phyloP scores from a whole-genome alignment of 2,888 invertebrate species.

The Scotopteryx bipunctaria region DNA sequence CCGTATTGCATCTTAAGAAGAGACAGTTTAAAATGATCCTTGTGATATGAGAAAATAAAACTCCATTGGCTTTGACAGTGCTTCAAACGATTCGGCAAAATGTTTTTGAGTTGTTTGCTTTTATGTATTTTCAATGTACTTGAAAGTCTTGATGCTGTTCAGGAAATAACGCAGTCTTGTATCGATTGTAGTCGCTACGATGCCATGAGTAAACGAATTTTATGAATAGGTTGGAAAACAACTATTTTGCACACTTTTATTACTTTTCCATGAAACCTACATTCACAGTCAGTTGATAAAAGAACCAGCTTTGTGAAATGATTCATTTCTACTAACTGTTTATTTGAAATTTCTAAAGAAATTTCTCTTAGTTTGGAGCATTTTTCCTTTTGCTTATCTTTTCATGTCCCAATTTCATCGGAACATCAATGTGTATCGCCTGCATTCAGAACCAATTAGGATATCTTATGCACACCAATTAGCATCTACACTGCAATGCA shows the following conservation, averaged over 20 bases:
- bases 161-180: slow-evolving; percentile 14
- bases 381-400: neutral
- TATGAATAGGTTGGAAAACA: no score
- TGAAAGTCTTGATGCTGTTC: slow-evolving; percentile 24
- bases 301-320: no score
- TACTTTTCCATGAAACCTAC: no score
- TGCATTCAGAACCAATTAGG: slow-evolving; percentile 48
- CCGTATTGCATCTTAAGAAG: slow-evolving; percentile 17
- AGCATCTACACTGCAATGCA: slow-evolving; percentile 39
- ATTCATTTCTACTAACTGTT: no score
- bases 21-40: neutral
- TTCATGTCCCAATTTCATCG: slow-evolving; percentile 4
- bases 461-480: slow-evolving; percentile 51
- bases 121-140: slow-evolving; percentile 17
- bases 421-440: slow-evolving; percentile 27
- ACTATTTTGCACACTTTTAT: no score
- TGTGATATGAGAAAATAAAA: neutral
- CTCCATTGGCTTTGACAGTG: neutral
- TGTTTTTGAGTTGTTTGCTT: slow-evolving; percentile 12
- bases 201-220: no score
- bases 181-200: slow-evolving; percentile 16
- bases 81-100: slow-evolving; percentile 4
- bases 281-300: no score
- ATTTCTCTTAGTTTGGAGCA: no score
- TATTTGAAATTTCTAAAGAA: no score